These are phyloP conservation scores for Antennarius striatus DNA, from an alignment of 2,113 vertebrate genomes.

Conservation along the genomic window DNA sequence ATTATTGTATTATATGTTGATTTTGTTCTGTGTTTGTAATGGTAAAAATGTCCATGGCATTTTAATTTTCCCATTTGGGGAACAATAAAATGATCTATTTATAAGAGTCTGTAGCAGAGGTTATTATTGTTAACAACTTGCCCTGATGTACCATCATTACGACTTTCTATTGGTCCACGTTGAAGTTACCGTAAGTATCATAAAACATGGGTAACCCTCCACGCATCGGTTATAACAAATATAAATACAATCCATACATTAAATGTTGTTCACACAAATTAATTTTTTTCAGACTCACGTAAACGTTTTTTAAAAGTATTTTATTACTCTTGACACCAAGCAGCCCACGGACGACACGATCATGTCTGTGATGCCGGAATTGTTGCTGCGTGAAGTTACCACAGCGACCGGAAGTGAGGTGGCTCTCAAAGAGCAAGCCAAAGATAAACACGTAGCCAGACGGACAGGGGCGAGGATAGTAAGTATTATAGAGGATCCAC, in stretches of 20 bases:
- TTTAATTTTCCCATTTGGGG: too few species aligned
- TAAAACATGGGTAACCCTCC: not conserved
- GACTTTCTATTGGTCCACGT: conserved; percentile 72
- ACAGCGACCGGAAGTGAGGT: conserved; percentile 80
- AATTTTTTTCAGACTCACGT: accelerated
- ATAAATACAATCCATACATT: accelerated
- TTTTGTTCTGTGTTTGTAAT: too few species aligned
- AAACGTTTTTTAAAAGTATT: too few species aligned
- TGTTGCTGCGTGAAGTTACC: conserved; percentile 36
- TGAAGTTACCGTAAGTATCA: conserved; percentile 58
- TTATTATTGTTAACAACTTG: too few species aligned
- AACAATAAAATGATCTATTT: too few species aligned
- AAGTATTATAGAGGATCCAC: not conserved
- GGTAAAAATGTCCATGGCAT: too few species aligned
- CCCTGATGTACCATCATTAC: not conserved
- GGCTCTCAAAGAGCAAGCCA: conserved; percentile 75
- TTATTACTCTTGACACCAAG: too few species aligned
- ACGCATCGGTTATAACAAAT: not conserved
- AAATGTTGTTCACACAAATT: not conserved
- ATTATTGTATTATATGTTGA: too few species aligned
- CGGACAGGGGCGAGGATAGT: conserved; percentile 34
- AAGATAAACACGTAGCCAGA: conserved; percentile 83
- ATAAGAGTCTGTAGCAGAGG: too few species aligned
- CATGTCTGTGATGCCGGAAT: not conserved
- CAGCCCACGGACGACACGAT: not conserved